Percentiles rank a stretch among this genome's conserved stretches.
Evolutionary conservation across 2,888 invertebrate genomes (phyloP).

Genomic region (Folsomia manolachei): DNA sequence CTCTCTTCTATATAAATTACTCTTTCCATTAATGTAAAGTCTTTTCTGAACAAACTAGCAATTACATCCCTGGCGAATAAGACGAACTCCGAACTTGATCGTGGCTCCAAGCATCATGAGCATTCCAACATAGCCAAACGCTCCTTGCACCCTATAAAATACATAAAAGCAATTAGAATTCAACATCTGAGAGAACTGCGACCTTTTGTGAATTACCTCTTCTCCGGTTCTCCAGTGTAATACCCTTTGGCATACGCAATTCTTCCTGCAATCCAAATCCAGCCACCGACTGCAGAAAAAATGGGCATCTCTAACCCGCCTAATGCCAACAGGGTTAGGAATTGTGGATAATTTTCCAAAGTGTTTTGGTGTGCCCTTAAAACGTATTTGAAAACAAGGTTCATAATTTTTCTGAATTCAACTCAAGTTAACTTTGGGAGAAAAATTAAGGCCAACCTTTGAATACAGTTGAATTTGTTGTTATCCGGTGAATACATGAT

Average conservation of each 20-base stretch:
- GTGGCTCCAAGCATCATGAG: conserved; percentile 52
- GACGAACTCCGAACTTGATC: conserved; percentile 48
- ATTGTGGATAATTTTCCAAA: conserved; percentile 53
- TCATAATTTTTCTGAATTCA: not conserved
- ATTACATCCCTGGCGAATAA: conserved; percentile 4
- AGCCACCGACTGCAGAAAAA: conserved; percentile 54
- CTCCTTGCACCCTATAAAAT: conserved; percentile 50
- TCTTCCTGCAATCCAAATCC: conserved; percentile 55
- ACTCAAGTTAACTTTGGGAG: no score
- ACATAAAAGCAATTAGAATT: not conserved
- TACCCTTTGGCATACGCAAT: conserved; percentile 56
- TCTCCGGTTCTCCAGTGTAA: conserved; percentile 47
- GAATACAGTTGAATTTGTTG: conserved; percentile 57
- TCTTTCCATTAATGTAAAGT: no score
- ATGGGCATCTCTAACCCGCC: conserved; percentile 57
- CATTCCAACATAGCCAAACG: conserved; percentile 53
- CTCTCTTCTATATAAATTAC: no score
- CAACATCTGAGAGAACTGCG: not conserved
- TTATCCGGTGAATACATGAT: conserved; percentile 55
- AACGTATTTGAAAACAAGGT: not conserved
- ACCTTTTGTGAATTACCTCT: conserved; percentile 43
- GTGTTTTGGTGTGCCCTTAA: conserved; percentile 48
- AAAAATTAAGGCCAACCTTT: no score
- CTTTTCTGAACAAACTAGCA: no score
- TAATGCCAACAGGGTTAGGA: conserved; percentile 54